Evolutionary conservation across 64 coral and sea anemone species (phyloP).

Genomic region (Acropora tenuis): DNA sequence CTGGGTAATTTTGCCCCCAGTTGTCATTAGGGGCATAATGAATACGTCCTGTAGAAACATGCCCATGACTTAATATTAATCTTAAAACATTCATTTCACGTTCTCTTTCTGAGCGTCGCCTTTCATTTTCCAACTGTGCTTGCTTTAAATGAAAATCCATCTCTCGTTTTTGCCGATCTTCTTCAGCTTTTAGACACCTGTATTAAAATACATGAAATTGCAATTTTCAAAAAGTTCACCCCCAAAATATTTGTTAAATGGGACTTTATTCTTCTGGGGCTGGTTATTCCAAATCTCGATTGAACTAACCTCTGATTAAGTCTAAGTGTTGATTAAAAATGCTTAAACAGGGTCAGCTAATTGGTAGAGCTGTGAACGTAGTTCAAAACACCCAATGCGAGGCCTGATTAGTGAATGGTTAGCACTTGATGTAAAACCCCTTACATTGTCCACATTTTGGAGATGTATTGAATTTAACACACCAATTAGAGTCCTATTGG

Average conservation of each 20-base stretch:
- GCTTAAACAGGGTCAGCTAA: background rate
- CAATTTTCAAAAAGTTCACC: constrained; percentile 2
- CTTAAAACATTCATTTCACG: constrained; percentile 11
- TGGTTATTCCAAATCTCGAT: constrained; percentile 1
- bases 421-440: constrained; percentile 11
- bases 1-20: background rate
- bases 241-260: background rate
- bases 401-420: background rate
- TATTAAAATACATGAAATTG: background rate
- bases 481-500: too few species aligned
- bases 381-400: background rate
- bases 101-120: constrained; percentile 6
- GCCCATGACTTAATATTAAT: constrained; percentile 8
- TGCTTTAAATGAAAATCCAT: constrained; percentile 3
- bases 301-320: constrained; percentile 15
- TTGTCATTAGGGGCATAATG: background rate
- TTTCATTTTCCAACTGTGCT: constrained; percentile 11
- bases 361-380: background rate
- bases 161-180: background rate
- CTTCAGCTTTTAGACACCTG: background rate
- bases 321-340: background rate
- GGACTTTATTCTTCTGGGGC: background rate
- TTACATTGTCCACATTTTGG: background rate
- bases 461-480: background rate
- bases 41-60: background rate